phyloP scores from a whole-genome alignment of 2,113 vertebrate genomes.

The Dasyprocta punctata region DNA sequence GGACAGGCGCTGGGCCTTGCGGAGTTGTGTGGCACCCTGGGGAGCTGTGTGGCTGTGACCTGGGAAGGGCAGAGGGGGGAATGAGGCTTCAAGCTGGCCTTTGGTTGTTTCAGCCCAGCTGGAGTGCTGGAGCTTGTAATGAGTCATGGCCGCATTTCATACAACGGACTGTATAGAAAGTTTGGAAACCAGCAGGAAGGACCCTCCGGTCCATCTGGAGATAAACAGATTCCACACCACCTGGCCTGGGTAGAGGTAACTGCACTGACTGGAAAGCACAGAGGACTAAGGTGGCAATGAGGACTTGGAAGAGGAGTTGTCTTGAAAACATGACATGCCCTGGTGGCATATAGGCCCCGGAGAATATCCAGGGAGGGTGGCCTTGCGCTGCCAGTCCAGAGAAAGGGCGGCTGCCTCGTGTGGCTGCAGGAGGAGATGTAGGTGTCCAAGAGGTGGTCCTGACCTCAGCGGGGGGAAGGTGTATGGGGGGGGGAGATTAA shows the following conservation, averaged over 20 bases:
- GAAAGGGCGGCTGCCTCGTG: rapidly evolving
- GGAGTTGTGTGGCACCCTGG: background rate
- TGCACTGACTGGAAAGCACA: no score
- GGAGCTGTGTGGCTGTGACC: background rate
- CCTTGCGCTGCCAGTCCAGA: rapidly evolving
- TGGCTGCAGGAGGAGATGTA: background rate
- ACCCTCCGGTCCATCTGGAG: background rate
- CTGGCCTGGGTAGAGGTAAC: background rate
- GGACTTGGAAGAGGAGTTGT: no score
- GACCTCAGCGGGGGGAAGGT: background rate
- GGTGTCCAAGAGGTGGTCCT: background rate
- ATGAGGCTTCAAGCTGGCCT: no score
- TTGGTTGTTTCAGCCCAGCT: background rate
- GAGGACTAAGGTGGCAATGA: background rate
- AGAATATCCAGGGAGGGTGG: background rate
- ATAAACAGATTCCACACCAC: background rate
- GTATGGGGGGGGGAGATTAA: no score
- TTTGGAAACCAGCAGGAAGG: background rate
- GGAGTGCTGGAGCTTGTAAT: background rate
- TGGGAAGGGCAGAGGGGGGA: background rate
- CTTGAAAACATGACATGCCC: background rate
- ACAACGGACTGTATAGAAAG: background rate
- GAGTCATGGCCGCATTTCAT: background rate
- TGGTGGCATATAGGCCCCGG: background rate
- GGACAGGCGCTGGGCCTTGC: rapidly evolving